A percentile compares a stretch with the other conserved stretches of the same genome.
phyloP scores from a whole-genome alignment of 1,140 invertebrate genomes.

The Pseudomyrmex pallidus region DNA sequence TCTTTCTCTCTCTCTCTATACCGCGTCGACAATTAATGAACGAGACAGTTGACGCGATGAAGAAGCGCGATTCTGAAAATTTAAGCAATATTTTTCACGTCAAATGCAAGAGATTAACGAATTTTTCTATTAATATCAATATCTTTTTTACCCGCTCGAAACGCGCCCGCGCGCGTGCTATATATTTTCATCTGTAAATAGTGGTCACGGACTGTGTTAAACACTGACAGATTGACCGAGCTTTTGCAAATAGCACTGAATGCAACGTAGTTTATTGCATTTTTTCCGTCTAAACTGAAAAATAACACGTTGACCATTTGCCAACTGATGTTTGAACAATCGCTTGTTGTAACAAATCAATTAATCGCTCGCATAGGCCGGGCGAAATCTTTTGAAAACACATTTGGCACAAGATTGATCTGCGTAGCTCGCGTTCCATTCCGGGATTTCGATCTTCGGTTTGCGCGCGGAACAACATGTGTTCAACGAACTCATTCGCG shows the following conservation, averaged over 20 bases:
- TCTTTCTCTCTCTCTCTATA: background rate
- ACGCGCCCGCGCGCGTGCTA: background rate
- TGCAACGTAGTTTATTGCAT: background rate
- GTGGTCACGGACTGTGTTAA: background rate
- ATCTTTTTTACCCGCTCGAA: background rate
- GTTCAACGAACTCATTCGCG: background rate
- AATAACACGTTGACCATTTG: background rate
- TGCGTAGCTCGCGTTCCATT: too few species aligned
- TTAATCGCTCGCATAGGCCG: slow-evolving; percentile 1
- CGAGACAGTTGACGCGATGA: slow-evolving; percentile 3
- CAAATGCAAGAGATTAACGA: background rate
- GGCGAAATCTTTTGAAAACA: slow-evolving; percentile 28
- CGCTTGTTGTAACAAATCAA: slow-evolving; percentile 13
- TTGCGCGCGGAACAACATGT: background rate
- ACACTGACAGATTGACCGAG: slow-evolving; percentile 15
- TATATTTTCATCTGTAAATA: background rate
- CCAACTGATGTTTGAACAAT: background rate
- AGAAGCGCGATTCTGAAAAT: background rate
- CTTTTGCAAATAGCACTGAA: slow-evolving; percentile 1
- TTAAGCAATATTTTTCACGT: background rate
- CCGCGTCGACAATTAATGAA: background rate
- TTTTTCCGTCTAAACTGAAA: background rate
- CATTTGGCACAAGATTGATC: slow-evolving; percentile 5
- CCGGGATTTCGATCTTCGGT: background rate
- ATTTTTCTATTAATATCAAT: slow-evolving; percentile 21